These are phyloP conservation scores for Hyphantria cunea DNA, from an alignment of 1,140 invertebrate species.

Conservation along the genomic window DNA sequence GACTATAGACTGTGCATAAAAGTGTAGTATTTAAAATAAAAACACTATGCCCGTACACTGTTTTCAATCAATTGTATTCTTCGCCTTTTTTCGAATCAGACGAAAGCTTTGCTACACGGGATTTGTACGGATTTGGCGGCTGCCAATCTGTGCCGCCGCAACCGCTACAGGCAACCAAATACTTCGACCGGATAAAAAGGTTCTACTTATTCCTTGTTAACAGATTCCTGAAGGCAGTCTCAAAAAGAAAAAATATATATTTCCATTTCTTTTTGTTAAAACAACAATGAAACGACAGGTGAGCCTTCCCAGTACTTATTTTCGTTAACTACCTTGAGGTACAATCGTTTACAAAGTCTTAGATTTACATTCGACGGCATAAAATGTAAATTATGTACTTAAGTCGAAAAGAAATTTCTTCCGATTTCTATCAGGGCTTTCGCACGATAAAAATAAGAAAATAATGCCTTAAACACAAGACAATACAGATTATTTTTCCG, in stretches of 20 bases:
- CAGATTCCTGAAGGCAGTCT: constrained; percentile 53
- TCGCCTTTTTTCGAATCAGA: constrained; percentile 55
- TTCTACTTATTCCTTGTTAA: constrained; percentile 56
- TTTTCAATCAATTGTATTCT: not conserved
- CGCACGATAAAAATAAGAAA: constrained; percentile 19
- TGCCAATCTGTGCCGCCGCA: constrained; percentile 62
- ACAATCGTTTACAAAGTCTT: constrained; percentile 25
- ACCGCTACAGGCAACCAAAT: constrained; percentile 59
- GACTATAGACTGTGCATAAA: too few species aligned
- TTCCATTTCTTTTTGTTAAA: constrained; percentile 30
- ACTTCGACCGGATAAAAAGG: constrained; percentile 62
- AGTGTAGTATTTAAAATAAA: too few species aligned
- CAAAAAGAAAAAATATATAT: constrained; percentile 36
- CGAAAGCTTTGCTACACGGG: constrained; percentile 46
- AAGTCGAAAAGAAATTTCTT: constrained; percentile 19
- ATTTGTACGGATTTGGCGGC: constrained; percentile 69
- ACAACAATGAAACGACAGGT: constrained; percentile 31
- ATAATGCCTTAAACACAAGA: constrained; percentile 17
- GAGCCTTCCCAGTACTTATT: constrained; percentile 23
- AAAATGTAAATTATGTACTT: constrained; percentile 10
- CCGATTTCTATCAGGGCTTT: constrained; percentile 8
- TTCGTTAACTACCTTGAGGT: constrained; percentile 24
- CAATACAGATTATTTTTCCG: constrained; percentile 8
- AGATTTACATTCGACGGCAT: constrained; percentile 23
- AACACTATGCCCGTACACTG: too few species aligned